phyloP scores from a whole-genome alignment of 1,140 invertebrate genomes.

The Macrosteles quadrilineatus region DNA sequence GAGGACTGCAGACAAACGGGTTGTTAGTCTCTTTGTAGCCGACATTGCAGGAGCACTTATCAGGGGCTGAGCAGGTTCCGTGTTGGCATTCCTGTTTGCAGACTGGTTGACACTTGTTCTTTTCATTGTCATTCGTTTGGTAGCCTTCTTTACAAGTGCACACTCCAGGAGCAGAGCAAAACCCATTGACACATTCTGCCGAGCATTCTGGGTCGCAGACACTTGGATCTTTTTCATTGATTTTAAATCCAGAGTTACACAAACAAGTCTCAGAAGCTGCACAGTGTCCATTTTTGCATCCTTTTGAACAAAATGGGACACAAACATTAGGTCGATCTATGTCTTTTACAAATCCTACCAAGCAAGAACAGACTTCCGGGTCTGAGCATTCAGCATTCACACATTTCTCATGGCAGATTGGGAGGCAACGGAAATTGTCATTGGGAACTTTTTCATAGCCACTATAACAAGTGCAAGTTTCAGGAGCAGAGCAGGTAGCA shows the following conservation, averaged over 20 bases:
- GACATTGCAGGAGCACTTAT: background rate
- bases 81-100: background rate
- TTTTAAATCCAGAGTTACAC: background rate
- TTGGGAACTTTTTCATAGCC: background rate
- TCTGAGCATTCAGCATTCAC: background rate
- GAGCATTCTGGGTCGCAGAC: background rate
- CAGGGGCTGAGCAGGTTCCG: background rate
- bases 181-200: background rate
- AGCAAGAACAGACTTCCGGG: background rate
- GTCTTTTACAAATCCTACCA: background rate
- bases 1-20: background rate
- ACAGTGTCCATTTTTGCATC: background rate
- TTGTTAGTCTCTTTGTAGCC: background rate
- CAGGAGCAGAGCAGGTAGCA: constrained; percentile 5
- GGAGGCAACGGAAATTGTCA: background rate
- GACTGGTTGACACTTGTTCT: background rate
- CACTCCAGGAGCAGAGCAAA: background rate
- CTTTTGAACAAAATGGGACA: background rate
- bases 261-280: background rate
- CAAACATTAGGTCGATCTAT: background rate
- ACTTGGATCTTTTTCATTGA: too few species aligned
- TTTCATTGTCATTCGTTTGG: background rate
- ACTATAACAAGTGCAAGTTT: constrained; percentile 3
- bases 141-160: constrained; percentile 1
- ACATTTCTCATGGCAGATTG: background rate